Evolutionary conservation across 1,140 invertebrate genomes (phyloP).

Genomic region (Achroia grisella): DNA sequence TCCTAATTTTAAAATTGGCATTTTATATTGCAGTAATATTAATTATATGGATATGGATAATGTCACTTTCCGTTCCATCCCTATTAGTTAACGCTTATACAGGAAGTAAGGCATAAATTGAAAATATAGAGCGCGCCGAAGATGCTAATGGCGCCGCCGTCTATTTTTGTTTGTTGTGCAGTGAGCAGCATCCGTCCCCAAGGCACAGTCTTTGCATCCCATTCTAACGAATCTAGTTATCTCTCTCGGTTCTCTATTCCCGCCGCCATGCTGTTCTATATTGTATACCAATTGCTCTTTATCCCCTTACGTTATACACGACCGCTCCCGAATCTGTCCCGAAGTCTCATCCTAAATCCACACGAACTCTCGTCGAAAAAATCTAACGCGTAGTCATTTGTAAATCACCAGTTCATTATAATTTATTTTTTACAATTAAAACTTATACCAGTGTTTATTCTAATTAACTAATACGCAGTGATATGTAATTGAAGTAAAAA

Average conservation of each 20-base stretch:
- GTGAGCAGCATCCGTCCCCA: conserved; percentile 52
- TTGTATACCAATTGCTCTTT: too few species aligned
- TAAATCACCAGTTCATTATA: conserved; percentile 17
- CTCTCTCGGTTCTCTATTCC: conserved; percentile 18
- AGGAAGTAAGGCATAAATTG: conserved; percentile 43
- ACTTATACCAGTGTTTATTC: too few species aligned
- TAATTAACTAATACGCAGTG: too few species aligned
- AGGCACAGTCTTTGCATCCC: conserved; percentile 11
- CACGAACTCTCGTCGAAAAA: conserved; percentile 14
- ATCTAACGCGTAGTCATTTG: conserved; percentile 20
- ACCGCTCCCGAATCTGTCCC: conserved; percentile 33
- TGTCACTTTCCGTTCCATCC: too few species aligned
- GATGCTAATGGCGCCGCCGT: conserved; percentile 25
- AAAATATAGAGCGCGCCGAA: conserved; percentile 36
- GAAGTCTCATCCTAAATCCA: conserved; percentile 42
- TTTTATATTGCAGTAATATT: too few species aligned
- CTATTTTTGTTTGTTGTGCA: conserved; percentile 52
- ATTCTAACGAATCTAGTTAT: conserved; percentile 12
- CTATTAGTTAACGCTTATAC: conserved; percentile 5
- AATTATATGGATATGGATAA: too few species aligned
- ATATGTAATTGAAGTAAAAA: too few species aligned
- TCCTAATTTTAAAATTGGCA: too few species aligned
- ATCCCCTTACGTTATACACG: conserved; percentile 19
- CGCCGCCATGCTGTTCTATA: too few species aligned
- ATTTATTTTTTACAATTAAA: conserved; percentile 30